Base-by-base conservation (phyloP, 2,113 vertebrate species). In the Hystrix cristata region DNA sequence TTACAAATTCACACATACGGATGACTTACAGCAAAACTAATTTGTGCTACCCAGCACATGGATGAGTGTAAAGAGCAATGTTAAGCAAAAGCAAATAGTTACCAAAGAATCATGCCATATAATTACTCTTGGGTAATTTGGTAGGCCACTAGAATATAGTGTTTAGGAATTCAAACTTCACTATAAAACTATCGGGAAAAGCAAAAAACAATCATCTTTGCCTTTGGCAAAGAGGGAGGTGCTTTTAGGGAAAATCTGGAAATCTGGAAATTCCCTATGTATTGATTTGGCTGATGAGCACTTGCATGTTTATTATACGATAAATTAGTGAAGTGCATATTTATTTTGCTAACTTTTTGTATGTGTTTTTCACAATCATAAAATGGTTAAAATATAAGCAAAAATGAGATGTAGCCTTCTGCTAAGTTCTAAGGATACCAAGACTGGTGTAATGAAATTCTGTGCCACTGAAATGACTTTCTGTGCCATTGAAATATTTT, bases 401-500 rank as follows among this genome's bases (percentile, higher is more conserved):
- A 83, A 87, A 80, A 21, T 95, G 2, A 4, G 12, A 31, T 13
- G 18, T 71, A 57, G 23, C 14, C 18, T 79, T 86, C 86, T 53
- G 6, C 19, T 85, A 43, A 64, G n/a, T 87, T 90, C 27, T 67
- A 12, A 74, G 29, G 8, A 2, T 82, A 48, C 25, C 72, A 82
- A 65, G 9, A 71, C 27, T 7, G 18, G 76, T 87, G 2, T 34
- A 79, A 67, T 87, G 34, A 10, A 2, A n/a, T 87, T 89, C 31
- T 2, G 23, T 94, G 57, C 74, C 69, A 64, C 4, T 94, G 16
- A 79, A 88, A 74, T 7, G 38, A 38, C 38, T 38, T 87, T 89
- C 31, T 2, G 23, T 94, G 57, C 74, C 69, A 64, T 5, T 94
- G 12, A 79, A 88, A 74, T 7, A 79, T 84, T 84, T 97, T 88